Evolutionary conservation across 2,888 invertebrate species (phyloP).

Genomic region (Dynastes maya): DNA sequence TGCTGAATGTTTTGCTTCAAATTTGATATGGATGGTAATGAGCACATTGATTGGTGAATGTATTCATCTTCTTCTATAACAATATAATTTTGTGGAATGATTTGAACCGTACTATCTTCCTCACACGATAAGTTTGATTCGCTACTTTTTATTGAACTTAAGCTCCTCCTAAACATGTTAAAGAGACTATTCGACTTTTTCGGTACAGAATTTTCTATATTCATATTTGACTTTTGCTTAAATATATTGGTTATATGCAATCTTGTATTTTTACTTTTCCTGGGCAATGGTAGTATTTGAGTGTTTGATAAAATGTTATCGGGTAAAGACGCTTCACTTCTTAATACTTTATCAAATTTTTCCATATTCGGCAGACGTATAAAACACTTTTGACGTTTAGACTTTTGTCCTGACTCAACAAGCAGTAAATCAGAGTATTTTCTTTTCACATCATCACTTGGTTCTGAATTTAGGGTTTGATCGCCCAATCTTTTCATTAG

Average conservation of each 20-base stretch:
- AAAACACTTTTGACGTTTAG: conserved; percentile 53
- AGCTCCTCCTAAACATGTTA: conserved; percentile 46
- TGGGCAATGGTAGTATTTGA: conserved; percentile 57
- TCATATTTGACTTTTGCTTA: conserved; percentile 39
- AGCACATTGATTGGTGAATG: conserved; percentile 13
- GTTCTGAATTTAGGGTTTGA: not conserved
- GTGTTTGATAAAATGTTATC: conserved; percentile 53
- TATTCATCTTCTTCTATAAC: conserved; percentile 18
- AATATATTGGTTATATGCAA: conserved; percentile 46
- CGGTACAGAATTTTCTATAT: conserved; percentile 16
- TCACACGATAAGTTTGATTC: conserved; percentile 25
- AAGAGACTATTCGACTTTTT: conserved; percentile 47
- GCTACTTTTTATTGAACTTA: conserved; percentile 21
- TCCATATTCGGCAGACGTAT: conserved; percentile 58
- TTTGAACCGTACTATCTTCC: conserved; percentile 15
- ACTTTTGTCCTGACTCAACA: conserved; percentile 55
- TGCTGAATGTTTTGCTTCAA: conserved; percentile 30
- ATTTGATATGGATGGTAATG: conserved; percentile 6
- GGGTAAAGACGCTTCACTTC: conserved; percentile 56
- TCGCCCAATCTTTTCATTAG: conserved; percentile 54
- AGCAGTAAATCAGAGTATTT: conserved; percentile 58
- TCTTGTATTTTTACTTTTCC: conserved; percentile 52
- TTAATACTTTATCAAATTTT: conserved; percentile 55
- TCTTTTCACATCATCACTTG: conserved; percentile 31
- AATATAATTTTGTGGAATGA: conserved; percentile 36